These are phyloP conservation scores for Lysandra bellargus DNA, from an alignment of 2,888 invertebrate genomes.

Conservation along the genomic window DNA sequence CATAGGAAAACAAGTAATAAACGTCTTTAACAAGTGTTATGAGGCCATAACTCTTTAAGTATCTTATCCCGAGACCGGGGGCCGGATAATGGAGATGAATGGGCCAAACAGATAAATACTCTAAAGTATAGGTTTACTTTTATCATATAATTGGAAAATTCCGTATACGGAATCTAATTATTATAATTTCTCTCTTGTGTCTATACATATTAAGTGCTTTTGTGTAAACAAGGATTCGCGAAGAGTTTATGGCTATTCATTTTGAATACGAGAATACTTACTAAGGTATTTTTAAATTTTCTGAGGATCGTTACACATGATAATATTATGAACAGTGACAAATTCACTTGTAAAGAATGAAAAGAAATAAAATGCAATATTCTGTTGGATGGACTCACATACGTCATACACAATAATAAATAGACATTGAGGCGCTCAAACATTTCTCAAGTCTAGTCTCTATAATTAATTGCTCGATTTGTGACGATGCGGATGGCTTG, in stretches of 20 bases:
- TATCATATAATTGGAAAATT: conserved; percentile 17
- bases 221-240: not conserved
- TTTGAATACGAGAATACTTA: not conserved
- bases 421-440: not conserved
- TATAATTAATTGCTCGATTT: not conserved
- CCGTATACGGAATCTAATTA: not conserved
- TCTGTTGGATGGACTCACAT: not conserved
- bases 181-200: not conserved
- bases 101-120: conserved; percentile 5
- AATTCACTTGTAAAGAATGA: too few species aligned
- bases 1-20: conserved; percentile 23
- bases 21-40: conserved; percentile 29
- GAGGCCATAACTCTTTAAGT: conserved; percentile 25
- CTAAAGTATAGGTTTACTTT: not conserved
- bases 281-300: too few species aligned
- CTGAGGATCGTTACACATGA: too few species aligned
- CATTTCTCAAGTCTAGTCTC: not conserved
- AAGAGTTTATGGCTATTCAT: not conserved
- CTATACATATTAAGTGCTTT: not conserved
- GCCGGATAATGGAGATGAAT: conserved; percentile 23
- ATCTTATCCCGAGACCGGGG: not conserved
- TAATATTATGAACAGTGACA: too few species aligned
- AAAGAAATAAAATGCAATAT: not conserved
- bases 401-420: not conserved
- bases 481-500: not conserved